Conservation (phyloP, 2,113 vertebrate species). For the Coregonus clupeaformis region DNA sequence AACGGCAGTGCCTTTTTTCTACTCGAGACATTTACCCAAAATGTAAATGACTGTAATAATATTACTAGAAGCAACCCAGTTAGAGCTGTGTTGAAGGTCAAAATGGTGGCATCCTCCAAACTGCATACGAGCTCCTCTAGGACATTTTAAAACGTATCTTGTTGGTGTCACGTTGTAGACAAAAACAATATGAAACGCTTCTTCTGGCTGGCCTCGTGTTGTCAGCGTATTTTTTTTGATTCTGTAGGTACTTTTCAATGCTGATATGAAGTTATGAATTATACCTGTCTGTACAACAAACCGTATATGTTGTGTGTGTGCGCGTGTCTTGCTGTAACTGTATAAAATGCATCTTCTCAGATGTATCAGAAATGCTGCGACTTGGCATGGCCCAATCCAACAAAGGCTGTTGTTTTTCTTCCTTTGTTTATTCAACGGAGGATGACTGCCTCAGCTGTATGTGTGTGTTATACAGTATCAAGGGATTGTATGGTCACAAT, state of each 20-base stretch:
- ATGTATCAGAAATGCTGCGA: constrained; percentile 65
- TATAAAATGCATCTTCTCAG: constrained; percentile 43
- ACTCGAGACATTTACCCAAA: constrained; percentile 74
- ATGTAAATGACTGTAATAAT: constrained; percentile 70
- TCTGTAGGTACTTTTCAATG: constrained; percentile 71
- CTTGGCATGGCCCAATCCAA: constrained; percentile 62
- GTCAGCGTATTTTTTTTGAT: constrained; percentile 38
- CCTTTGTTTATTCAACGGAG: not conserved
- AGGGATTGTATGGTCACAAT: not conserved
- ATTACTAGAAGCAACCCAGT: constrained; percentile 43
- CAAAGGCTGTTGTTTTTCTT: constrained; percentile 36
- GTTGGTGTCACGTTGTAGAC: constrained; percentile 39
- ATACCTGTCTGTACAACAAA: constrained; percentile 62
- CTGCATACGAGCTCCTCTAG: constrained; percentile 50
- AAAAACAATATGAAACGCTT: constrained; percentile 41
- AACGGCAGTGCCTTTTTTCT: constrained; percentile 96
- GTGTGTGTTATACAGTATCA: not conserved
- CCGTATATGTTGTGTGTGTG: constrained; percentile 30
- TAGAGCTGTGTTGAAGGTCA: constrained; percentile 25
- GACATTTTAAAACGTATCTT: constrained; percentile 21
- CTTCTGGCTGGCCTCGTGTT: constrained; percentile 19
- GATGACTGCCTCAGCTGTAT: not conserved
- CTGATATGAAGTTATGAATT: constrained; percentile 70
- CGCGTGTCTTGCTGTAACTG: constrained; percentile 58
- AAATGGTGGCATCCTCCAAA: constrained; percentile 17